A percentile compares a stretch with the other conserved stretches of the same genome.
These are phyloP conservation scores for Oxytorus armatus DNA, from an alignment of 2,888 invertebrate species.

Conservation along the genomic window DNA sequence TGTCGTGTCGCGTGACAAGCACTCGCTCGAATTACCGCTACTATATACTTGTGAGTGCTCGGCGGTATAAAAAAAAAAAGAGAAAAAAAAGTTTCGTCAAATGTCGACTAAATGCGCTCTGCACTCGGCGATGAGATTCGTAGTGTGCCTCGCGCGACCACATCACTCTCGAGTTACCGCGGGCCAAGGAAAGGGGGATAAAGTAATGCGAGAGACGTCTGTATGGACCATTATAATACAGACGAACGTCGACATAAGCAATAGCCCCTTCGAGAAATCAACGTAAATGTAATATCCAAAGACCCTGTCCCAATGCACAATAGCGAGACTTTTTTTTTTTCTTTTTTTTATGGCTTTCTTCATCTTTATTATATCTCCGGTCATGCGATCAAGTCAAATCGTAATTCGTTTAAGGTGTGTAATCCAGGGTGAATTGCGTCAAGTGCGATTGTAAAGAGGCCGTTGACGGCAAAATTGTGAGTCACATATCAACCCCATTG, in stretches of 20 bases:
- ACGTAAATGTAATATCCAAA: slow-evolving; percentile 50
- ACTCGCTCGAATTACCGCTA: slow-evolving; percentile 65
- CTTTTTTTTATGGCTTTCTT: slow-evolving; percentile 6
- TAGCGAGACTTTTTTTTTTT: slow-evolving; percentile 26
- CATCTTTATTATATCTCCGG: slow-evolving; percentile 24
- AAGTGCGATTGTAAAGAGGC: slow-evolving; percentile 16
- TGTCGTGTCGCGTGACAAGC: slow-evolving; percentile 65
- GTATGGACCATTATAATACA: slow-evolving; percentile 14
- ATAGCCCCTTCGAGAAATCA: slow-evolving; percentile 52
- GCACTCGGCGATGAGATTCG: slow-evolving; percentile 15
- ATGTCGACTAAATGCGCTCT: slow-evolving; percentile 39
- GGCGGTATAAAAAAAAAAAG: slow-evolving; percentile 21
- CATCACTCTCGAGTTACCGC: slow-evolving; percentile 58
- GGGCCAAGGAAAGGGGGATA: too few relatives aligned
- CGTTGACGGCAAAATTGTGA: not conserved
- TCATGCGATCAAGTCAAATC: slow-evolving; percentile 38
- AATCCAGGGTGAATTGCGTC: slow-evolving; percentile 62
- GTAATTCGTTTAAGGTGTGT: slow-evolving; percentile 55
- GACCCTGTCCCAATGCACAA: slow-evolving; percentile 39
- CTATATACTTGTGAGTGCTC: slow-evolving; percentile 16
- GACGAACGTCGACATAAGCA: slow-evolving; percentile 12
- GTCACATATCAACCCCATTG: not conserved
- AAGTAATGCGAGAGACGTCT: slow-evolving; percentile 57
- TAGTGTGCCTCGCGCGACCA: slow-evolving; percentile 15
- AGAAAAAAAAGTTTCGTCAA: slow-evolving; percentile 61